phyloP scores from a whole-genome alignment of 2,888 invertebrate genomes.

The Athetis lepigone region DNA sequence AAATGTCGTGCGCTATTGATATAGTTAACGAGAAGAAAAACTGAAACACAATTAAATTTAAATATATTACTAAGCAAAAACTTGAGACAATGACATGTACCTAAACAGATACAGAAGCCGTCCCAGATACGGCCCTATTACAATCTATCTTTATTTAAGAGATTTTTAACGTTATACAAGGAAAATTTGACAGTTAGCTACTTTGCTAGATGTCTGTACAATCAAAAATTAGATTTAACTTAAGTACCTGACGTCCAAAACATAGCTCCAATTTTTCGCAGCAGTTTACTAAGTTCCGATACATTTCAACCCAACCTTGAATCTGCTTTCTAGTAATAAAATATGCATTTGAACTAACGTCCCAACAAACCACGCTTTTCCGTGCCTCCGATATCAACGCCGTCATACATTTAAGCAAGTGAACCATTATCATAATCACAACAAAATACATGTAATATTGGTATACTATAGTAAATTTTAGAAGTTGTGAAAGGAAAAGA shows the following conservation, averaged over 20 bases:
- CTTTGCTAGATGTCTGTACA: neutral
- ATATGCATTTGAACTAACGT: neutral
- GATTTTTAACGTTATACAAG: too few relatives aligned
- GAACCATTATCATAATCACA: neutral
- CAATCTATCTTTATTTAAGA: too few relatives aligned
- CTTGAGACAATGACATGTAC: neutral
- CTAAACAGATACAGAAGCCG: neutral
- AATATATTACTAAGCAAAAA: too few relatives aligned
- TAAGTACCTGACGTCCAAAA: slow-evolving; percentile 4
- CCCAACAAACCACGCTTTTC: neutral
- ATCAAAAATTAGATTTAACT: neutral
- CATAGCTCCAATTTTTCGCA: neutral
- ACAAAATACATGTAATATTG: neutral
- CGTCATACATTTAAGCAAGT: neutral
- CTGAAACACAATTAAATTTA: neutral
- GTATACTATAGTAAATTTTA: neutral
- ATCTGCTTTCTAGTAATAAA: slow-evolving; percentile 1
- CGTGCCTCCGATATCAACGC: neutral
- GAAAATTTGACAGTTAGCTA: too few relatives aligned
- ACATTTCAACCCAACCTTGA: slow-evolving; percentile 13
- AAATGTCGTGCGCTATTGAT: neutral
- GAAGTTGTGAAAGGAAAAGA: neutral
- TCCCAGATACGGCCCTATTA: too few relatives aligned
- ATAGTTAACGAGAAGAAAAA: neutral
- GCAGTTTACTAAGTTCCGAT: slow-evolving; percentile 8